These are phyloP conservation scores for Leptopterna dolabrata DNA, from an alignment of 2,888 invertebrate species.

Conservation along the genomic window DNA sequence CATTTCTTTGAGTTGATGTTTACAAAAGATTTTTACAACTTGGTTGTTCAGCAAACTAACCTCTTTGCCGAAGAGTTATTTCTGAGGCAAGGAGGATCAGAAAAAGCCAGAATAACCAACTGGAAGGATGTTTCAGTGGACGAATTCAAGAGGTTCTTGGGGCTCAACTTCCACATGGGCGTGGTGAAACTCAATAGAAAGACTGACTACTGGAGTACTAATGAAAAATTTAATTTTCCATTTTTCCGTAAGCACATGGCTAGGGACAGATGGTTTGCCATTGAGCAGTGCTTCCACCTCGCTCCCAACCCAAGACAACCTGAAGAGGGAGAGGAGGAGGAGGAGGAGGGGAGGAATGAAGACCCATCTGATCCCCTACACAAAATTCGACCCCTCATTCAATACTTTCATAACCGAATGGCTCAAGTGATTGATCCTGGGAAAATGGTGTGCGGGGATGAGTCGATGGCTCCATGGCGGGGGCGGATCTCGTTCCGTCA, in stretches of 20 bases:
- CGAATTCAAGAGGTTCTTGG: background rate
- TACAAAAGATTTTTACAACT: background rate
- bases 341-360: no score
- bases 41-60: background rate
- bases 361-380: background rate
- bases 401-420: constrained; percentile 66
- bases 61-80: background rate
- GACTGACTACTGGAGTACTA: background rate
- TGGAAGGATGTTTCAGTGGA: background rate
- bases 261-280: background rate
- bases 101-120: no score
- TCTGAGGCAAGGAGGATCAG: background rate
- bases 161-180: background rate
- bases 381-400: constrained; percentile 65
- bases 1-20: background rate
- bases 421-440: constrained; percentile 64
- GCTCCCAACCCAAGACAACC: no score
- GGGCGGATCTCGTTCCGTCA: no score
- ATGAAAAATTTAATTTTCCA: background rate
- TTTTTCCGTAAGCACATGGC: background rate
- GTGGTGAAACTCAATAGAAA: background rate
- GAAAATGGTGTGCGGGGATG: constrained; percentile 64
- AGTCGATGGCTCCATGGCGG: constrained; percentile 66
- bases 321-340: no score
- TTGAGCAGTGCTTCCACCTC: background rate